Base-by-base conservation (phyloP, 35 echinoderm and acorn worm species). In the Chiridota heheva region DNA sequence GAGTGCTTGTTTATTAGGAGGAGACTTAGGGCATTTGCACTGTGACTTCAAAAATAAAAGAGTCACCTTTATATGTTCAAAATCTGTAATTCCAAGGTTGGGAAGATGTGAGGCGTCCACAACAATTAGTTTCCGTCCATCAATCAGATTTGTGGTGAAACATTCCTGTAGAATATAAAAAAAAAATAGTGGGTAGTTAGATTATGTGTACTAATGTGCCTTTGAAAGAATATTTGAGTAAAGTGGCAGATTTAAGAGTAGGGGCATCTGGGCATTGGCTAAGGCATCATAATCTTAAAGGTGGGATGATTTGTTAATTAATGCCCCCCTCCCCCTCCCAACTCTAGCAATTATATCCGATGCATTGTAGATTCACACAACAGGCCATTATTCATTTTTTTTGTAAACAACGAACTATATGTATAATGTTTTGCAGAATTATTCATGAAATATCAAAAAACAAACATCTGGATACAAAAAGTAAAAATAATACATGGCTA, bases 1-100 rank as follows among this genome's bases (percentile, higher is more conserved):
- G 28, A 10, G 29, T 65, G 8, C 28, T 65, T 53, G 10, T 53
- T 53, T 53, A 13, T 53, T 53, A 10, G 10, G 10, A 13, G 10
- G 10, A 53, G 10, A 53, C 22, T 13, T 22, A 22, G 10, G 48
- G 22, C 22, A 10, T 53, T 22, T 22, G 48, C 10, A 53, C 48
- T 22, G 1, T 18, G 25, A 60, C 18, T 13, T 7, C 22, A 13
- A 7, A 22, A 60, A 33, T 7, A 13, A 53, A 51, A 5, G 27
- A 40, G 6, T 75, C 84, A 96, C 93, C 93, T 96, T 87, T 20
- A 96, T 91, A 51, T 96, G 88, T 45, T 96, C 82, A 87, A 91
- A 96, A 61, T 96, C 93, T 83, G 88, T 96, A 36, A 96, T 84
- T 22, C 93, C 92, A 59, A 86, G 73, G 7, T 72, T 64, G 26